Base-by-base conservation (phyloP, 2,797 vertebrate species). In the Oreonectes daqikongensis region DNA sequence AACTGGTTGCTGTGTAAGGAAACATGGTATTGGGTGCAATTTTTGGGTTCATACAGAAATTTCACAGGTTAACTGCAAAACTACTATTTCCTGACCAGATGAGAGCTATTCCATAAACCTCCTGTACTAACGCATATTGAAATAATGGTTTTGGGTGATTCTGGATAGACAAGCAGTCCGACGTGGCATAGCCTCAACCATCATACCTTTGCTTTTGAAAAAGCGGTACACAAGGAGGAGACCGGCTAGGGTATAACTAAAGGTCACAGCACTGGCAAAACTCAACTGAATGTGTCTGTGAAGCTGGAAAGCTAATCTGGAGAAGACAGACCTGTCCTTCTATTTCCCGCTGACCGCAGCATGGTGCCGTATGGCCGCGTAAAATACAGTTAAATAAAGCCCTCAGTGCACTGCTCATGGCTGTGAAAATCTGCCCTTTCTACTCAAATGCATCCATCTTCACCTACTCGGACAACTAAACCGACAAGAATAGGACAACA, bases 251-350 rank as follows among this genome's bases (percentile, higher is more conserved):
- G 55, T 76, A 42, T 61, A 1, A 6, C 53, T 69, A 77, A 69
- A 80, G 75, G 59, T 80, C 59, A 65, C 26, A 53, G 35, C 4
- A 4, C 61, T 80, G 71, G 78, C 68, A 75, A 83, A 75, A 61
- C 60, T 72, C 66, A 65, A 75, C n/a, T 69, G 66, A 28, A 59
- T 50, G 7, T 38, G 57, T 66, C 63, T 68, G 55, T 28, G 61
- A 24, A 76, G 63, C 53, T 73, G 55, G 72, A 83, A 75, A 75
- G 52, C 46, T 57, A 32, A 61, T 60, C 53, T 42, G 60, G 46
- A 77, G 38, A 67, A 78, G 78, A 84, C 71, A 80, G 79, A 73
- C 70, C 28, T 63, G 69, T 57, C 46, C 77, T 78, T 79, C 83
- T 74, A 79, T 82, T 78, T 74, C 66, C 38, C 7, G 59, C 67